Evolutionary conservation across 2,888 invertebrate species (phyloP).

Genomic region (Tinea trinotella): DNA sequence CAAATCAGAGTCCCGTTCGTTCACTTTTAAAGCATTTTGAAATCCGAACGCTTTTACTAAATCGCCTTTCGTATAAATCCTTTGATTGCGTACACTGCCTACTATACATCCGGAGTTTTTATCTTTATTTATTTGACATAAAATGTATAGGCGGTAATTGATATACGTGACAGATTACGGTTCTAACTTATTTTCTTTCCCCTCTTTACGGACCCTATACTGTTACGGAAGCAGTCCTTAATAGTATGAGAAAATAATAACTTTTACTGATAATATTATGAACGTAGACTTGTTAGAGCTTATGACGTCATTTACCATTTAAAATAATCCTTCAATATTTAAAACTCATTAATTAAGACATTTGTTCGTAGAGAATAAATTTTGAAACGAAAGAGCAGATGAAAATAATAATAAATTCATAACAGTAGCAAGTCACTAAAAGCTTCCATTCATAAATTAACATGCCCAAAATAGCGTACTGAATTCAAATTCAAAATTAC

Average conservation of each 20-base stretch:
- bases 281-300: no score
- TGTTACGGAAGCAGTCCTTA: no score
- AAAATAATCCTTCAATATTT: no score
- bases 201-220: no score
- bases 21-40: constrained; percentile 12
- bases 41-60: constrained; percentile 18
- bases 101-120: neutral
- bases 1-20: constrained; percentile 14
- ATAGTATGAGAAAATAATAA: no score
- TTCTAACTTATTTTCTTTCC: neutral
- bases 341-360: no score
- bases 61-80: constrained; percentile 16
- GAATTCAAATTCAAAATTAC: constrained; percentile 11
- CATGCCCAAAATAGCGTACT: constrained; percentile 2
- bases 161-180: neutral
- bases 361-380: no score
- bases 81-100: constrained; percentile 12
- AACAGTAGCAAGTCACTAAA: neutral
- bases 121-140: neutral
- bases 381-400: no score
- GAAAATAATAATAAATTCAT: constrained; percentile 11
- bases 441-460: neutral
- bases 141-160: neutral
- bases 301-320: no score
- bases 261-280: no score